Conservation (phyloP, 2,797 vertebrate species). For the Lagodon rhomboides region DNA sequence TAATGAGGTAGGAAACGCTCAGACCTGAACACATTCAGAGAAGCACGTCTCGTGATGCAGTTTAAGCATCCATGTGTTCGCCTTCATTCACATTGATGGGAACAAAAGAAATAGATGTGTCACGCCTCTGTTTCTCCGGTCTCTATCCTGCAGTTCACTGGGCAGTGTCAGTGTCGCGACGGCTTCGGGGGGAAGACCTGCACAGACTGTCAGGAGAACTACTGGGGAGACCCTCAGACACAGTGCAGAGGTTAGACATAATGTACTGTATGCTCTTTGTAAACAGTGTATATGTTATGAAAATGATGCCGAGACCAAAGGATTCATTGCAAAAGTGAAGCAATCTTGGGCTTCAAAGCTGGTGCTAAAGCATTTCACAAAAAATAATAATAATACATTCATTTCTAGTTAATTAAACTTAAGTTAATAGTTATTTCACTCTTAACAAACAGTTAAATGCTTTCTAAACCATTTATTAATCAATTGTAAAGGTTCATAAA, state of each 20-base stretch:
- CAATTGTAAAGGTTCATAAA: no score
- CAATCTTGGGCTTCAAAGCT: not conserved
- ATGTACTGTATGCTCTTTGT: not conserved
- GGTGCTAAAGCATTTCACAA: not conserved
- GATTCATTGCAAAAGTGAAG: not conserved
- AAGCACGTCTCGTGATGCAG: not conserved
- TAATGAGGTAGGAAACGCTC: conserved; percentile 89
- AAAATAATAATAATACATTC: no score
- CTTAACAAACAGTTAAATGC: no score
- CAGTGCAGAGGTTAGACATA: conserved; percentile 91
- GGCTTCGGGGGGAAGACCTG: conserved; percentile 96
- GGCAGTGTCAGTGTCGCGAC: conserved; percentile 93
- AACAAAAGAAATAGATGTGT: not conserved
- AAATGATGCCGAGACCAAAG: not conserved
- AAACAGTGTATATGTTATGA: not conserved
- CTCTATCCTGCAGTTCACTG: conserved; percentile 88
- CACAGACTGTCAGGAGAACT: conserved; percentile 94
- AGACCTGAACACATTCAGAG: not conserved
- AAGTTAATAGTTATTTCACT: no score
- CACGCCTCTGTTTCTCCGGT: not conserved
- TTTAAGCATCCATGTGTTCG: not conserved
- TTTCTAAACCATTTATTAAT: no score
- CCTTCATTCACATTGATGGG: not conserved
- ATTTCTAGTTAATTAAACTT: no score
- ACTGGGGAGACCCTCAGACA: conserved; percentile 93